Conservation (phyloP, 1,140 invertebrate species). For the Papilio dardanus region DNA sequence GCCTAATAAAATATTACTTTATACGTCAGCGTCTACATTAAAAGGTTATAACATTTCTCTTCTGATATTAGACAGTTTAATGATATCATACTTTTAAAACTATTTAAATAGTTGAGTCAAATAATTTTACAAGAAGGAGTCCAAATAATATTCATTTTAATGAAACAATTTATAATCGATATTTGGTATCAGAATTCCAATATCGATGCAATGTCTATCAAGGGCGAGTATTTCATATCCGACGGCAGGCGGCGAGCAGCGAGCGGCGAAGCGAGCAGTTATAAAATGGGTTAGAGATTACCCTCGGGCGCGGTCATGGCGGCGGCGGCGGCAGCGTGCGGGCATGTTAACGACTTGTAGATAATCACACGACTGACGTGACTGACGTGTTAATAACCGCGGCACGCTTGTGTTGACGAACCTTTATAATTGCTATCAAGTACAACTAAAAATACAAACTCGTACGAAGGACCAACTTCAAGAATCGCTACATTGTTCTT, state of each 20-base stretch:
- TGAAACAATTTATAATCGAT: not conserved
- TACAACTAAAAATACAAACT: not conserved
- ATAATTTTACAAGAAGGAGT: not conserved
- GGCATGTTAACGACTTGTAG: conserved; percentile 19
- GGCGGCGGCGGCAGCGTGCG: not conserved
- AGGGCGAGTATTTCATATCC: not conserved
- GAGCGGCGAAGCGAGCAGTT: not conserved
- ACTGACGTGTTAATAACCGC: conserved; percentile 19
- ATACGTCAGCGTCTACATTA: not conserved
- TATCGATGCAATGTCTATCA: not conserved
- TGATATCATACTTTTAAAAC: no score
- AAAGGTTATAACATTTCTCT: no score
- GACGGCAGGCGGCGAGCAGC: not conserved
- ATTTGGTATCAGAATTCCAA: conserved; percentile 6
- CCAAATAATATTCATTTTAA: not conserved
- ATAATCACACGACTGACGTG: not conserved
- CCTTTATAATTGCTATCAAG: not conserved
- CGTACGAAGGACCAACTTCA: not conserved
- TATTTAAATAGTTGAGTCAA: no score
- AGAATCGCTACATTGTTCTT: not conserved
- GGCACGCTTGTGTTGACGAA: not conserved
- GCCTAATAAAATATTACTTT: not conserved
- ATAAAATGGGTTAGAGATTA: conserved; percentile 23
- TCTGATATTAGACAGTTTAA: no score
- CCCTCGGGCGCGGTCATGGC: not conserved